These are phyloP conservation scores for Alosa sapidissima DNA, from an alignment of 2,797 vertebrate species.

Conservation along the genomic window DNA sequence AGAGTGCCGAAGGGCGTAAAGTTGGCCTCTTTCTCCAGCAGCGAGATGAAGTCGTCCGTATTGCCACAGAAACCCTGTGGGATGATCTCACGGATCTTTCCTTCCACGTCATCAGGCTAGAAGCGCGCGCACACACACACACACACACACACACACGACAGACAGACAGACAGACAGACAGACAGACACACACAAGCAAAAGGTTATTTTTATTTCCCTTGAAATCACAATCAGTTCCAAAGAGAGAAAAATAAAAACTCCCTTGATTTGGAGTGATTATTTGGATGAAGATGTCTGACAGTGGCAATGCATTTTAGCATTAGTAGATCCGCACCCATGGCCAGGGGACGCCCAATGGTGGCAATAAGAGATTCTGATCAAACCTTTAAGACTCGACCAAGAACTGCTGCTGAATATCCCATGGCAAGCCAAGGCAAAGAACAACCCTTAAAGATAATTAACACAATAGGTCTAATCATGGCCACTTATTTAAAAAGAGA, in stretches of 20 bases:
- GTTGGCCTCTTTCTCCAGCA: conserved; percentile 94
- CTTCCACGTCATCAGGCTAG: conserved; percentile 91
- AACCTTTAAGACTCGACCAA: background rate
- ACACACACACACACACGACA: background rate
- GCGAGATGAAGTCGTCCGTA: conserved; percentile 89
- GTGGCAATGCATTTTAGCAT: background rate
- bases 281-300: background rate
- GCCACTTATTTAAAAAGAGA: background rate
- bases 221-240: background rate
- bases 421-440: background rate
- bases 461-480: conserved; percentile 20
- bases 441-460: conserved; percentile 14
- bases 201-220: background rate
- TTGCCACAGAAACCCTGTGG: conserved; percentile 91
- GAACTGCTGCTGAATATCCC: background rate
- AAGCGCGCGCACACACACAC: conserved; percentile 29
- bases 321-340: background rate
- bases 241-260: background rate
- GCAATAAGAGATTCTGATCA: background rate
- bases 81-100: conserved; percentile 91
- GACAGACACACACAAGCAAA: background rate
- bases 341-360: background rate
- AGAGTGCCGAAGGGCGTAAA: conserved; percentile 92
- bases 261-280: background rate
- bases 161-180: background rate